Conservation (phyloP, 2,113 vertebrate genomes). For the Phaetusa simplex region DNA sequence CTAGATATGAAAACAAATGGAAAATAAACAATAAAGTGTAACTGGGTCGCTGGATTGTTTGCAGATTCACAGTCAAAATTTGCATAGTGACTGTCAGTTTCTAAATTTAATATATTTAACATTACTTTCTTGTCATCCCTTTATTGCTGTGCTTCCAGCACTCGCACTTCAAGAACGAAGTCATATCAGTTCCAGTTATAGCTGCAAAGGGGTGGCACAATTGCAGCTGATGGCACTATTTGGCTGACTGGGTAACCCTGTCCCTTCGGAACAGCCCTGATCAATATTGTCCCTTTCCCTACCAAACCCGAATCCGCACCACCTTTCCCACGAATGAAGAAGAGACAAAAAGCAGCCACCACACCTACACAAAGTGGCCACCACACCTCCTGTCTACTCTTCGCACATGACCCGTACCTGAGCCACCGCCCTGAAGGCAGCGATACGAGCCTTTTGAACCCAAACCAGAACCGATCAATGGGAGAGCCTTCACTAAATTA, state of each 20-base stretch:
- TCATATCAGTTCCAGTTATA: background rate
- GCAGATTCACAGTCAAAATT: background rate
- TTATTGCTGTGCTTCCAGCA: background rate
- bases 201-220: background rate
- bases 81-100: background rate
- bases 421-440: background rate
- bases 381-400: background rate
- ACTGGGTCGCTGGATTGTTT: background rate
- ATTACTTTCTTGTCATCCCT: background rate
- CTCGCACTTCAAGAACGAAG: background rate
- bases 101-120: background rate
- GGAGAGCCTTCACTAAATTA: background rate
- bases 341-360: background rate
- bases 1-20: background rate
- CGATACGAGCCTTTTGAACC: background rate
- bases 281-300: background rate
- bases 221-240: background rate
- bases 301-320: background rate
- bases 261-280: background rate
- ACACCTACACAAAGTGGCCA: background rate
- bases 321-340: background rate
- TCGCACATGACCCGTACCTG: background rate
- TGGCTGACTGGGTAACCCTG: background rate
- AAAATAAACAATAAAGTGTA: background rate
- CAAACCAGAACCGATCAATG: background rate